Base-by-base conservation (phyloP, 1,140 invertebrate genomes). In the Drosophila eugracilis region DNA sequence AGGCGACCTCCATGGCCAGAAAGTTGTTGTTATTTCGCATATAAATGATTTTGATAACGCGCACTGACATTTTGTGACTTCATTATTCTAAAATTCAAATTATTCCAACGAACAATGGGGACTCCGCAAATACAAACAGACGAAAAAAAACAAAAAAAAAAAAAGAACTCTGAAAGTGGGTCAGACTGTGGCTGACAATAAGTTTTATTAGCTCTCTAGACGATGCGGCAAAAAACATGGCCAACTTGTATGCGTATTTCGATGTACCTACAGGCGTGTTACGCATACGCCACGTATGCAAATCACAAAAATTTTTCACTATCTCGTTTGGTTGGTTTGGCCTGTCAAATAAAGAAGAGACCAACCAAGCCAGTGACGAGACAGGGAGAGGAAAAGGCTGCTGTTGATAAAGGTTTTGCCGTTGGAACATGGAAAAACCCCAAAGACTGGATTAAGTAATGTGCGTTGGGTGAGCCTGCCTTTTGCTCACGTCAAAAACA, bases 11-110 rank as follows among this genome's bases (percentile, higher is more conserved):
- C 55, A 52, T 52, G 69, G 36, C 55, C 54, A 36, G 22, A 60
- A 73, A 75, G 58, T 59, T 76, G 71, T 58, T 58, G 50, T 34
- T 69, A 59, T 73, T 48, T 58, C 49, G 74, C 72, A 76, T 69
- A 60, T 67, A 75, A 74, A 69, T 72, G 75, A 70, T 78, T 75
- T 77, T 77, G 50, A 72, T 70, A 77, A 77, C 66, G 58, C 65
- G 39, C 49, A 65, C 74, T 62, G 75, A 71, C 74, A 78, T 71
- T 63, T 78, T 78, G 76, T 73, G 69, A 65, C 69, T 78, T 70
- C 36, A 79, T 74, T 69, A 79, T 74, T 79, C 59, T 67, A 75
- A 75, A 71, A 75, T 79, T 80, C 58, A 75, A 79, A 80, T 80
- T 79, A 80, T 71, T 60, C 24, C 47, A 17, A 34, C 65, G 41